Conservation (phyloP, 2,888 invertebrate species). For the Ceraclea dissimilis region DNA sequence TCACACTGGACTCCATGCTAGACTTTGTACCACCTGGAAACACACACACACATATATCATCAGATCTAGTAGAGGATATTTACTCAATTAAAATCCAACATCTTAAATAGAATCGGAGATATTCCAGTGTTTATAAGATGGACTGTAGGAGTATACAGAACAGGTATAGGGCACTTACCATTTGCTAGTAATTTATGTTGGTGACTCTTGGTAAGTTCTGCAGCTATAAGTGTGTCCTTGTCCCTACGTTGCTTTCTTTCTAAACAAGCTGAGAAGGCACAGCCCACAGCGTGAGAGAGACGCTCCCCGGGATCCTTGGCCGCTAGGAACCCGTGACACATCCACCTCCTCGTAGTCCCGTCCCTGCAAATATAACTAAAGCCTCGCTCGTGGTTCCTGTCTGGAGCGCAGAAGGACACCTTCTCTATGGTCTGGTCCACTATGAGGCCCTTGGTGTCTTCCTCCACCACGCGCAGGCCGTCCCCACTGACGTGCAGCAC, state of each 20-base stretch:
- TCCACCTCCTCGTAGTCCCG: conserved; percentile 97
- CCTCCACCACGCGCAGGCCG: conserved; percentile 95
- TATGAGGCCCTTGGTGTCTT: conserved; percentile 96
- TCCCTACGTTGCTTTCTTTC: conserved; percentile 97
- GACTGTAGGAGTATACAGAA: too few species aligned
- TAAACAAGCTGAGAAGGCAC: conserved; percentile 96
- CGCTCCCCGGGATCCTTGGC: conserved; percentile 95
- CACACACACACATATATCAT: neutral
- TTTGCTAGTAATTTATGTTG: conserved; percentile 20
- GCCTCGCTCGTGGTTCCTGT: conserved; percentile 94
- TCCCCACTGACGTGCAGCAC: conserved; percentile 89
- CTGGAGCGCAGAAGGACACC: conserved; percentile 99
- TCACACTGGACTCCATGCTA: neutral
- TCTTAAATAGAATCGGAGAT: too few species aligned
- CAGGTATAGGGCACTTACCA: conserved; percentile 9
- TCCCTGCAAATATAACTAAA: conserved; percentile 98
- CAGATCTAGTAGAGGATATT: too few species aligned
- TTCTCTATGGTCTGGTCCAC: conserved; percentile 99
- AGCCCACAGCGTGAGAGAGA: conserved; percentile 97
- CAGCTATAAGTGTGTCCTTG: conserved; percentile 55
- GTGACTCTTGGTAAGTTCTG: conserved; percentile 20
- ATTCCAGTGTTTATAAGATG: too few species aligned
- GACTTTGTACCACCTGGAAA: neutral
- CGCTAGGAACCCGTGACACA: conserved; percentile 99
- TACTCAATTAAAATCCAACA: too few species aligned